Evolutionary conservation across 2,113 vertebrate genomes (phyloP).

Genomic region (Spheniscus mendiculus): DNA sequence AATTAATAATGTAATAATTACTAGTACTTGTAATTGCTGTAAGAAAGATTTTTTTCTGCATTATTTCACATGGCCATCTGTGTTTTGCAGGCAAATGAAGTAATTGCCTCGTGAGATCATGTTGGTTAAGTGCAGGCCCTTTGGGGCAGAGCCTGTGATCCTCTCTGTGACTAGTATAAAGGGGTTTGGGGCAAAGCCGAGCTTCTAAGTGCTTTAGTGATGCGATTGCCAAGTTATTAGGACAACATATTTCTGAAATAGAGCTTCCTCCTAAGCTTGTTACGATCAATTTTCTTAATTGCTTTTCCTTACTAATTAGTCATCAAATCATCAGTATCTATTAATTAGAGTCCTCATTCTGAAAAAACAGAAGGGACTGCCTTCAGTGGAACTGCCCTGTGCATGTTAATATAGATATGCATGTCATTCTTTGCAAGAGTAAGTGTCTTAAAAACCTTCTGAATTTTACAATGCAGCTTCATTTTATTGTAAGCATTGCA

Average conservation of each 20-base stretch:
- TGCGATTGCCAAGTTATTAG: neutral
- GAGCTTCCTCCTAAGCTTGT: neutral
- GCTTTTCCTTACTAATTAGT: neutral
- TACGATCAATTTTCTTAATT: neutral
- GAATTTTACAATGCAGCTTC: neutral
- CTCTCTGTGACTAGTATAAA: neutral
- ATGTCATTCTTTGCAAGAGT: neutral
- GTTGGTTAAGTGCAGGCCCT: neutral
- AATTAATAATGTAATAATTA: neutral
- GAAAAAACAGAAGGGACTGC: neutral
- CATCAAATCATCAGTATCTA: neutral
- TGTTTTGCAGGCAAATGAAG: neutral
- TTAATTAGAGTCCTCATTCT: neutral
- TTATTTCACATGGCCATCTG: neutral
- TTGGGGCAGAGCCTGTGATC: neutral
- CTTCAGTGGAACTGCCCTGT: neutral
- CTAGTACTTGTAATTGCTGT: neutral
- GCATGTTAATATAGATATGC: too few species aligned
- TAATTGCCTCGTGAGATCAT: neutral
- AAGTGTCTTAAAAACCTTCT: neutral
- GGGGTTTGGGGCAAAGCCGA: neutral
- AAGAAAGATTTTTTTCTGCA: neutral
- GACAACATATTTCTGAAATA: neutral
- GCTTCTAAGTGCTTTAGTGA: neutral
- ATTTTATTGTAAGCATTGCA: neutral